Evolutionary conservation across 2,797 vertebrate genomes (phyloP).

Genomic region (Siniperca undulata): DNA sequence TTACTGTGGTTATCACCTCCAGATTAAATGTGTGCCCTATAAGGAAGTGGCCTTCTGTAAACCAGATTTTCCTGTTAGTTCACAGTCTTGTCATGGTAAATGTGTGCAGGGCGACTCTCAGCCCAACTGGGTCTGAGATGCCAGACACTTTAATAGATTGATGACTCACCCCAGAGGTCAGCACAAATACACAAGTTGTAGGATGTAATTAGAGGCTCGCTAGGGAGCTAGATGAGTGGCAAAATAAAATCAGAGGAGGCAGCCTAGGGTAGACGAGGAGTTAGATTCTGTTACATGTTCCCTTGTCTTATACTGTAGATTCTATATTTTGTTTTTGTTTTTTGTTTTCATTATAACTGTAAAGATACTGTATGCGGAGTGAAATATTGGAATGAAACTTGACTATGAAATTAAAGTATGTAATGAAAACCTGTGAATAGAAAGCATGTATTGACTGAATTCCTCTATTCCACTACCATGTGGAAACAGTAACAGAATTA

Average conservation of each 20-base stretch:
- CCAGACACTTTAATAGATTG: slow-evolving; percentile 67
- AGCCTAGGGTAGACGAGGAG: background rate
- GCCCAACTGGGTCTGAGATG: background rate
- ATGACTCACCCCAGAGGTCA: slow-evolving; percentile 90
- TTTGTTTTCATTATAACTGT: background rate
- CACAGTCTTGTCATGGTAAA: slow-evolving; percentile 4
- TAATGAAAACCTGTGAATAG: background rate
- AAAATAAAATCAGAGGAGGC: slow-evolving; percentile 47
- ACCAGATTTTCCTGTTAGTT: background rate
- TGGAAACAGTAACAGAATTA: background rate
- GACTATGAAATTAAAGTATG: background rate
- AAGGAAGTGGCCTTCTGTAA: background rate
- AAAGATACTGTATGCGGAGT: background rate
- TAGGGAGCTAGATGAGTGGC: slow-evolving; percentile 31
- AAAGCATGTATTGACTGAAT: background rate
- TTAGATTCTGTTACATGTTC: slow-evolving; percentile 5
- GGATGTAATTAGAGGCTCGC: slow-evolving; percentile 89
- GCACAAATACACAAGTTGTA: slow-evolving; percentile 87
- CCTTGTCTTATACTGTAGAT: background rate
- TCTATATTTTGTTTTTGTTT: background rate
- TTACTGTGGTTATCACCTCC: background rate
- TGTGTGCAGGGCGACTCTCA: background rate
- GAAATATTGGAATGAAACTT: background rate
- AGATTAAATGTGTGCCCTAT: background rate
- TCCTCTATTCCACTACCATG: background rate